Conservation (phyloP, 2,113 vertebrate genomes). For the Calypte anna region DNA sequence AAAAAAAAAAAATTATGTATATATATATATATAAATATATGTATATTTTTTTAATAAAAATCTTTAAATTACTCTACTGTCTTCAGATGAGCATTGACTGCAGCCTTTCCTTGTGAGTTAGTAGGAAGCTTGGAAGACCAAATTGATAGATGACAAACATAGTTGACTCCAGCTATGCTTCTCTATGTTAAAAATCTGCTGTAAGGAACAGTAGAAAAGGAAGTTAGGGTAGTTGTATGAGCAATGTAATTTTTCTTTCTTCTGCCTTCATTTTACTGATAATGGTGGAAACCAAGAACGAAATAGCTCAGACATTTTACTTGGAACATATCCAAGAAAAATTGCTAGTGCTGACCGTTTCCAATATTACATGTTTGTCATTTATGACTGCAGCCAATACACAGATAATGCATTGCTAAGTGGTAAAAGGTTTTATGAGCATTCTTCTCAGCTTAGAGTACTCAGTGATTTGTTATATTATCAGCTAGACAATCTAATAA, state of each 20-base stretch:
- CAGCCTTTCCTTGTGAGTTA: not conserved
- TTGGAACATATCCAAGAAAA: not conserved
- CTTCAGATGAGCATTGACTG: not conserved
- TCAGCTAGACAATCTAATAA: not conserved
- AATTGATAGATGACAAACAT: not conserved
- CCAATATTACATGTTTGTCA: not conserved
- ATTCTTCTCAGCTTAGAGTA: not conserved
- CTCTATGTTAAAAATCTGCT: not conserved
- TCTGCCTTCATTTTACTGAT: not conserved
- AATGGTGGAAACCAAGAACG: not conserved
- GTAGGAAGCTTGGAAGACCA: not conserved
- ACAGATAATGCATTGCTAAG: not conserved
- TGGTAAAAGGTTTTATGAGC: not conserved
- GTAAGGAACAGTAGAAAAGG: not conserved
- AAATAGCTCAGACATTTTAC: not conserved
- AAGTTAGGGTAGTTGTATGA: not conserved
- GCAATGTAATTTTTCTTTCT: not conserved
- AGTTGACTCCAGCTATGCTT: not conserved
- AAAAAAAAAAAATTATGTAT: too few species aligned
- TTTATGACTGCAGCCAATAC: not conserved
- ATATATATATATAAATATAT: too few species aligned
- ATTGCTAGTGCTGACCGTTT: not conserved
- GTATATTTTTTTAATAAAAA: not conserved
- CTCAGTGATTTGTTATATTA: not conserved
- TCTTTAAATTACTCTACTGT: not conserved